phyloP scores from a whole-genome alignment of 2,888 invertebrate species.

The Lepetodrilus schrolli region DNA sequence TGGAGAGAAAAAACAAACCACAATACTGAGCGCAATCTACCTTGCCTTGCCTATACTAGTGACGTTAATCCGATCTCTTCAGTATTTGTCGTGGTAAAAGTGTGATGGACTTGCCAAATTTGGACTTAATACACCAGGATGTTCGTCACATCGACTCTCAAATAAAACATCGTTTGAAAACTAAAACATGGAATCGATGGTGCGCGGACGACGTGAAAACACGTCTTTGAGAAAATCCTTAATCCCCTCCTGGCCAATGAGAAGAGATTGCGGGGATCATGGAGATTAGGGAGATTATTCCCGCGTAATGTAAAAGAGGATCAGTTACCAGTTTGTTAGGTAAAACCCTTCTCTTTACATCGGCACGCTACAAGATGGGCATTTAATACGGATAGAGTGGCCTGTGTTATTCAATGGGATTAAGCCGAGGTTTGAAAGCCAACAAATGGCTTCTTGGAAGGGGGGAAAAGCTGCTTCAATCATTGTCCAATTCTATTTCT shows the following conservation, averaged over 20 bases:
- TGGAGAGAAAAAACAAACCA: not conserved
- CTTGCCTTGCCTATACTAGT: no score
- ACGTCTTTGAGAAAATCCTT: no score
- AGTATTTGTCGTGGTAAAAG: constrained; percentile 11
- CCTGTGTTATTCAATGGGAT: not conserved
- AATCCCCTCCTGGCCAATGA: not conserved
- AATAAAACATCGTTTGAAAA: not conserved
- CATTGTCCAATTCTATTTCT: constrained; percentile 18
- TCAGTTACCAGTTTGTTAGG: no score
- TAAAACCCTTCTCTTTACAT: not conserved
- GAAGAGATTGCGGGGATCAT: not conserved
- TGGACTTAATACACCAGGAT: not conserved
- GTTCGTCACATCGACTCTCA: not conserved
- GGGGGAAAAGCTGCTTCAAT: not conserved
- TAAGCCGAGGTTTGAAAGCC: not conserved
- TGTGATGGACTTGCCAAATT: not conserved
- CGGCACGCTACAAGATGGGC: not conserved
- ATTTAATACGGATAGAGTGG: constrained; percentile 9
- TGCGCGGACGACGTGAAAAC: not conserved
- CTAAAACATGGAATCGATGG: not conserved
- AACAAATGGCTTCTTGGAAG: not conserved
- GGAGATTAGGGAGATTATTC: not conserved
- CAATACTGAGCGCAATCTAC: no score
- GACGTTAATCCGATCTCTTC: no score
- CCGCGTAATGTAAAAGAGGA: not conserved